Conservation (phyloP, 2,888 invertebrate genomes). For the Lycia hirtaria region DNA sequence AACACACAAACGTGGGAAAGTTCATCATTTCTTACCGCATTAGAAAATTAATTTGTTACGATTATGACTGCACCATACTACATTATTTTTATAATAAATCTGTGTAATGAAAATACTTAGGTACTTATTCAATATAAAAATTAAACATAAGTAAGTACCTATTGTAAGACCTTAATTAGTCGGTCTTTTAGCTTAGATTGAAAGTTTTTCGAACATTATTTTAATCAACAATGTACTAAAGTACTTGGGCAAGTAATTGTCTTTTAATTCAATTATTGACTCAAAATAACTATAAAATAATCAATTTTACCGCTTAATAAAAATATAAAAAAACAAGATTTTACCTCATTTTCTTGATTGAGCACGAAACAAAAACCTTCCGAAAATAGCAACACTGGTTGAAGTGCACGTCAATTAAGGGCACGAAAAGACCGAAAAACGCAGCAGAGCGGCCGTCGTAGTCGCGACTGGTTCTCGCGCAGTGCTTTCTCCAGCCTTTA, state of each 20-base stretch:
- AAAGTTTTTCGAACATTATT: no score
- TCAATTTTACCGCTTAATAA: neutral
- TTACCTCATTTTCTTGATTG: slow-evolving; percentile 72
- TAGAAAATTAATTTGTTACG: slow-evolving; percentile 9
- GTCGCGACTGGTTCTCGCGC: slow-evolving; percentile 66
- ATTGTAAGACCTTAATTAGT: no score
- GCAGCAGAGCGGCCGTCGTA: slow-evolving; percentile 54
- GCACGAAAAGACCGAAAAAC: slow-evolving; percentile 61
- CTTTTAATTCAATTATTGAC: no score
- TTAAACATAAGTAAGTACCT: no score
- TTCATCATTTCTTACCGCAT: slow-evolving; percentile 8
- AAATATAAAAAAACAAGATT: slow-evolving; percentile 22
- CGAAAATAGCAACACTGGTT: slow-evolving; percentile 63
- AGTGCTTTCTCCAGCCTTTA: slow-evolving; percentile 81
- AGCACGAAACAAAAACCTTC: slow-evolving; percentile 52
- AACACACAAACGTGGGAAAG: slow-evolving; percentile 5
- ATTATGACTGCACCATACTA: neutral
- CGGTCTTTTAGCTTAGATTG: no score
- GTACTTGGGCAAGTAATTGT: no score
- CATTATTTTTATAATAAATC: no score
- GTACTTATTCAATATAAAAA: no score
- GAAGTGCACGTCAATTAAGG: slow-evolving; percentile 62
- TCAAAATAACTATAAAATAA: no score
- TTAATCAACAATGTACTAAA: no score
- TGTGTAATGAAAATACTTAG: no score